These are phyloP conservation scores for Drosophila sturtevanti DNA, from an alignment of 1,140 invertebrate species.

Conservation along the genomic window DNA sequence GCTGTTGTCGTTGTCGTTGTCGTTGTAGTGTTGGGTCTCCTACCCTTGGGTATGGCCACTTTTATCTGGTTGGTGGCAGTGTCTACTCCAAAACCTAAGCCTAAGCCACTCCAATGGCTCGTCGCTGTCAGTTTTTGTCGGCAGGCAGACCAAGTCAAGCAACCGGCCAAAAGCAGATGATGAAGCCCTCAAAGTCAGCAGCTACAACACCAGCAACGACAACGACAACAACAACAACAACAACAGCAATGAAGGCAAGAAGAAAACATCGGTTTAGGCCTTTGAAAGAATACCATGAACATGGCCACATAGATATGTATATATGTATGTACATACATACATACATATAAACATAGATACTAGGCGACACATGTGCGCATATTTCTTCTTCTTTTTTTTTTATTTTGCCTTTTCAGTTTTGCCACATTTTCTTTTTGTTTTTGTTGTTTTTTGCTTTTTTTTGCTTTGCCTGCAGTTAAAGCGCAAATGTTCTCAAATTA, in stretches of 20 bases:
- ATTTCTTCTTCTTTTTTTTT: slow-evolving; percentile 47
- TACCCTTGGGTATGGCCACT: slow-evolving; percentile 57
- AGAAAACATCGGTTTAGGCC: slow-evolving; percentile 77
- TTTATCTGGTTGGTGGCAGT: slow-evolving; percentile 52
- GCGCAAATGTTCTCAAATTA: slow-evolving; percentile 80
- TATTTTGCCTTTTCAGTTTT: slow-evolving; percentile 38
- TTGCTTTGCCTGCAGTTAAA: slow-evolving; percentile 71
- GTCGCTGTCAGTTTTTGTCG: slow-evolving; percentile 77
- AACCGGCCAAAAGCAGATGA: slow-evolving; percentile 78
- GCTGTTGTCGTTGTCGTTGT: slow-evolving; percentile 22
- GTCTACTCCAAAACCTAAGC: slow-evolving; percentile 77
- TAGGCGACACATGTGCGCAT: slow-evolving; percentile 70
- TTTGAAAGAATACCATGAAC: slow-evolving; percentile 69
- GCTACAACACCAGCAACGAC: slow-evolving; percentile 26
- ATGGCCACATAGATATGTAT: slow-evolving; percentile 34
- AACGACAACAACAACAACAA: slow-evolving; percentile 27
- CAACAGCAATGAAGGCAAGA: slow-evolving; percentile 41
- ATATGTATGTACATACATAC: slow-evolving; percentile 30
- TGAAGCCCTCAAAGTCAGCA: slow-evolving; percentile 78
- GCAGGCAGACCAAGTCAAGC: slow-evolving; percentile 50
- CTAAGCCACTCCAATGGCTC: slow-evolving; percentile 69
- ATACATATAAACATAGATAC: slow-evolving; percentile 17
- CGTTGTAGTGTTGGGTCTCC: slow-evolving; percentile 39
- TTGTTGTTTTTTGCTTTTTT: slow-evolving; percentile 36
- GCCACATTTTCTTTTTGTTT: slow-evolving; percentile 30